Evolutionary conservation across 2,888 invertebrate species (phyloP).

Genomic region (Dryobotodes eremita): DNA sequence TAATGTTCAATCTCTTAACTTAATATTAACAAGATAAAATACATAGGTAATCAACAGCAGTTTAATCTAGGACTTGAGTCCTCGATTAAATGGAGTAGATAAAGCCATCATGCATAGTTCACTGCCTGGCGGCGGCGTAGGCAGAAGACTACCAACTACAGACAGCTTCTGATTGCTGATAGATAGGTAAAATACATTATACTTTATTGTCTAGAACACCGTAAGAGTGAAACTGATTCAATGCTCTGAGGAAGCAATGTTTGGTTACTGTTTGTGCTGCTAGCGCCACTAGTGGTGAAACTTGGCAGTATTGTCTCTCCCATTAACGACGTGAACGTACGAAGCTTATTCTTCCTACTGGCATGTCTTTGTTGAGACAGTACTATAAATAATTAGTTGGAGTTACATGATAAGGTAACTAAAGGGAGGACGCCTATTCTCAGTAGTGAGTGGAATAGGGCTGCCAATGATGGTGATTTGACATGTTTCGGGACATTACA

Average conservation of each 20-base stretch:
- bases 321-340: not conserved
- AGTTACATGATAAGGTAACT: not conserved
- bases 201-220: not conserved
- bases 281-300: slow-evolving; percentile 1
- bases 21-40: slow-evolving; percentile 26
- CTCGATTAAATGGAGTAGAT: not conserved
- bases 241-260: not conserved
- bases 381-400: not conserved
- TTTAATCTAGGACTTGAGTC: slow-evolving; percentile 7
- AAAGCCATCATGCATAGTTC: not conserved
- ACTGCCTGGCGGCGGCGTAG: not conserved
- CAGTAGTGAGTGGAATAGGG: not conserved
- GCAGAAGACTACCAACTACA: not conserved
- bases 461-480: not conserved
- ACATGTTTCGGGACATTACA: not conserved
- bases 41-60: slow-evolving; percentile 24
- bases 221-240: not conserved
- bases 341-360: not conserved
- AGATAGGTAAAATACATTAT: not conserved
- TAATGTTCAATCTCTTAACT: slow-evolving; percentile 38
- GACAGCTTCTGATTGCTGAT: not conserved
- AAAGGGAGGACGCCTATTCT: not conserved
- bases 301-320: not conserved
- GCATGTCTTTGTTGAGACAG: not conserved
- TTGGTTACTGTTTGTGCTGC: not conserved